A percentile compares a stretch with the other conserved stretches of the same genome.
Evolutionary conservation across 2,888 invertebrate genomes (phyloP).

Genomic region (Acronicta alni): DNA sequence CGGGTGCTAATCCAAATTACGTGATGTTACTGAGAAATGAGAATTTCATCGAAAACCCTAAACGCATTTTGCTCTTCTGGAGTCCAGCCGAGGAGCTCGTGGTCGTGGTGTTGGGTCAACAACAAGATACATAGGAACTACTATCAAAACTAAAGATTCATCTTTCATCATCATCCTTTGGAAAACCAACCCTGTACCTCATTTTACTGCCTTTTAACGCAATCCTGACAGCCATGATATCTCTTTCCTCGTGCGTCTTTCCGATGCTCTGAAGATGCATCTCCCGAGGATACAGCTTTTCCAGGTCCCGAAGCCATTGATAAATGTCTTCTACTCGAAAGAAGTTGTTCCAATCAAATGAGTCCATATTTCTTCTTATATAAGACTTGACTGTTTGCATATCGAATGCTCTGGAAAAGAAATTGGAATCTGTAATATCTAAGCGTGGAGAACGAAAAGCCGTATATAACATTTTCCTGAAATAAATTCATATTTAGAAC

Average conservation of each 20-base stretch:
- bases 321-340: conserved; percentile 89
- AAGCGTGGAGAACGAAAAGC: no score
- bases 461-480: no score
- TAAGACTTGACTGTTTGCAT: conserved; percentile 74
- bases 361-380: conserved; percentile 70
- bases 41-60: no score
- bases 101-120: no score
- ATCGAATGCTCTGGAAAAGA: conserved; percentile 71
- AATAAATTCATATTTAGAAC: neutral
- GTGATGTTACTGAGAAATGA: no score
- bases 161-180: no score
- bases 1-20: no score
- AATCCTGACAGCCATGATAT: conserved; percentile 71
- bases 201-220: conserved; percentile 39
- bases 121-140: no score
- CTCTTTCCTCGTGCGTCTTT: conserved; percentile 74
- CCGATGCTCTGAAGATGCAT: conserved; percentile 79
- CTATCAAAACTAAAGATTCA: no score
- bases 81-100: no score
- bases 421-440: no score
- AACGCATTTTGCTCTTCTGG: no score
- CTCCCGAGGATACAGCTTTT: conserved; percentile 73
- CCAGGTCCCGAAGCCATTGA: conserved; percentile 87
- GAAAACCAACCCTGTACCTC: conserved; percentile 38
- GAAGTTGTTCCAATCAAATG: conserved; percentile 88